These are phyloP conservation scores for Xestia xanthographa DNA, from an alignment of 2,888 invertebrate species.

Conservation along the genomic window DNA sequence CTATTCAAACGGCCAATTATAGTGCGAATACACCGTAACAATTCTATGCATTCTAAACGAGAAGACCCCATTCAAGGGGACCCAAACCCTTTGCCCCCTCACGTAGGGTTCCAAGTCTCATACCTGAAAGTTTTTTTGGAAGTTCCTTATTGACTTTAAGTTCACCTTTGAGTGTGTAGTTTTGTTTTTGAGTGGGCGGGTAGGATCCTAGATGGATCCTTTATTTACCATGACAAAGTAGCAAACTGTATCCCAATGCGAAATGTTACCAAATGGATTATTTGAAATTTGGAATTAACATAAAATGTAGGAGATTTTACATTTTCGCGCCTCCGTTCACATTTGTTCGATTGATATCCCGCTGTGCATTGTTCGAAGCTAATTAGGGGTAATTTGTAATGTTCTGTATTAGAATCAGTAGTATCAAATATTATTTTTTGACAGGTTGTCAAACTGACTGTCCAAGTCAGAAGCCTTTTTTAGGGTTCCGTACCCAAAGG, in stretches of 20 bases:
- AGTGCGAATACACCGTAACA: constrained; percentile 56
- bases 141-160: constrained; percentile 53
- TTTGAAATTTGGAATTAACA: not conserved
- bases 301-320: not conserved
- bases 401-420: not conserved
- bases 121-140: constrained; percentile 45
- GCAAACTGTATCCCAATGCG: not conserved
- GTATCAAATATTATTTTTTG: not conserved
- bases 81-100: constrained; percentile 14
- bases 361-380: not conserved
- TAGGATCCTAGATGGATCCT: not conserved
- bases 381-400: not conserved
- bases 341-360: too few species aligned
- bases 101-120: constrained; percentile 23
- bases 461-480: too few species aligned
- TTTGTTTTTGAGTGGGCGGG: constrained; percentile 34
- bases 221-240: constrained; percentile 33
- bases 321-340: rapidly evolving
- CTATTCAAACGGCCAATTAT: constrained; percentile 65
- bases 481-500: too few species aligned
- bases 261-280: constrained; percentile 5
- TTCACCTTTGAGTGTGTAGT: constrained; percentile 40
- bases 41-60: constrained; percentile 68
- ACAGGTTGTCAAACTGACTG: not conserved
- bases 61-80: constrained; percentile 37